phyloP scores from a whole-genome alignment of 2,888 invertebrate species.

The Mystacides longicornis region DNA sequence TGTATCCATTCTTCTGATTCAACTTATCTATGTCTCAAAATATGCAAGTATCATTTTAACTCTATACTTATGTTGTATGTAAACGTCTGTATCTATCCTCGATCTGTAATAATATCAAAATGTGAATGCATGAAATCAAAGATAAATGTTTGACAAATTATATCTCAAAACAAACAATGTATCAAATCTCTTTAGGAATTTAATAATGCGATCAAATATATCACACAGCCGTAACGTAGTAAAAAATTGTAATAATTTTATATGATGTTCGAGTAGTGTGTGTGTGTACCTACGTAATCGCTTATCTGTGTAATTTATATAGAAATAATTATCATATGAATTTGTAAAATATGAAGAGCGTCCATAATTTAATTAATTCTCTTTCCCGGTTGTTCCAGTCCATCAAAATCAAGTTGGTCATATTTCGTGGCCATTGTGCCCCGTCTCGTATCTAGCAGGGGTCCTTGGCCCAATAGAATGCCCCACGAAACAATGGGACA shows the following conservation, averaged over 20 bases:
- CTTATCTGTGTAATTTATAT: neutral
- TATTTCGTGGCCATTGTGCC: neutral
- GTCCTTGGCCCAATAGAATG: neutral
- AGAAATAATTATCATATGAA: conserved; percentile 2
- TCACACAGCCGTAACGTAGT: neutral
- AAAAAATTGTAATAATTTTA: neutral
- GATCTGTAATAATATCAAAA: no score
- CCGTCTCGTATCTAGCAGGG: neutral
- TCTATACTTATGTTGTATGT: no score
- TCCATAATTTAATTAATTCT: conserved; percentile 5
- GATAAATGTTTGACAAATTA: no score
- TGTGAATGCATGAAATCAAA: no score
- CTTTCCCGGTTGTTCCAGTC: conserved; percentile 4
- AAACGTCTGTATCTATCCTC: no score
- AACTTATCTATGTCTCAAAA: no score
- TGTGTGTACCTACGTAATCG: neutral
- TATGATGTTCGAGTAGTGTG: neutral
- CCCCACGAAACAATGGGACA: neutral
- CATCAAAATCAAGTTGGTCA: conserved; percentile 4
- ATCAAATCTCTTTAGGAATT: neutral
- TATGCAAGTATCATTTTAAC: no score
- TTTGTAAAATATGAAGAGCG: neutral
- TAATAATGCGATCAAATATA: no score
- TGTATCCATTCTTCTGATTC: no score
- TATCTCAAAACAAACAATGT: neutral